Base-by-base conservation (phyloP, 2,113 vertebrate genomes). In the Odobenus rosmarus region DNA sequence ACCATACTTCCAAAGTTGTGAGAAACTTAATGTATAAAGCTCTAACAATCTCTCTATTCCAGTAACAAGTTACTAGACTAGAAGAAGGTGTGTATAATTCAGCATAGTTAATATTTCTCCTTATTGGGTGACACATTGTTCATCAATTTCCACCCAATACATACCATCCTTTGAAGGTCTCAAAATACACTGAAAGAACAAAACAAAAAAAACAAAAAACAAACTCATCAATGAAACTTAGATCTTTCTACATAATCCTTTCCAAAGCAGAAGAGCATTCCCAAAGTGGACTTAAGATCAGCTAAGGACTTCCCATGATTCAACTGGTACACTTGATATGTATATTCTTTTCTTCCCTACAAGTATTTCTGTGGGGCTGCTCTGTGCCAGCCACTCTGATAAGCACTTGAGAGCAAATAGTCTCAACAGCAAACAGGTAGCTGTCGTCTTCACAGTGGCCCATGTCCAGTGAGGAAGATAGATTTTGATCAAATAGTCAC, bases 391-490 rank as follows among this genome's bases (percentile, higher is more conserved):
- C 24, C 16, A 67, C 39, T 39, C 36, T 59, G 61, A 83, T 46
- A 80, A 59, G 7, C 8, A 64, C 23, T 24, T 77, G 51, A 31
- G n/a, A 39, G 26, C 33, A 31, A 59, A 16, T 1, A 31, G 21
- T 24, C 42, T 77, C 74, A 12, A 79, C 33, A 3, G 31, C 24
- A 71, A 93, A 8, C 14, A 80, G 42, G 57, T 64, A 72, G 16
- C 5, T 61, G 86, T 18, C 18, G 0, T 86, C 36, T 83, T 77
- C 39, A 33, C 4, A 14, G 28, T 31, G 23, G 23, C 74, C 77
- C 91, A 21, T 61, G 55, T 93, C 90, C 28, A 87, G 51, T 71
- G 62, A 96, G 39, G 15, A 95, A 84, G 42, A 72, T 14, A 95
- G 76, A 61, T 74, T 80, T 2, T 11, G 36, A 46, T n/a, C 31